Percentiles rank a stretch among this genome's conserved stretches.
Evolutionary conservation across 1,140 invertebrate genomes (phyloP).

Genomic region (Drosophila chauvacae): DNA sequence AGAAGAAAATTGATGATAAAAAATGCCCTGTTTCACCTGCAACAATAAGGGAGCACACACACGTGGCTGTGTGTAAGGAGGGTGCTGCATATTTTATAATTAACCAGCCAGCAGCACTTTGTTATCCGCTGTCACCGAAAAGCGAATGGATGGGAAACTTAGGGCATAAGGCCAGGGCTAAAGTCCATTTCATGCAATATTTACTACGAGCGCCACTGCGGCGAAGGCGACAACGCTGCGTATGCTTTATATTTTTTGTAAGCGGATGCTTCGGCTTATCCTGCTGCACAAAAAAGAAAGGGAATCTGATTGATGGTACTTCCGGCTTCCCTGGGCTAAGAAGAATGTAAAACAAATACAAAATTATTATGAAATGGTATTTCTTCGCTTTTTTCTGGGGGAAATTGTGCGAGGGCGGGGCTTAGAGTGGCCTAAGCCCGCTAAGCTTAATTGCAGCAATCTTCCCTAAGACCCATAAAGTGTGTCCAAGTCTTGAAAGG

Average conservation of each 20-base stretch:
- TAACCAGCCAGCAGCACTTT: constrained; percentile 44
- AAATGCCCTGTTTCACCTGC: constrained; percentile 49
- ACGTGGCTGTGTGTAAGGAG: background rate
- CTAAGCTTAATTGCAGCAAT: constrained; percentile 4
- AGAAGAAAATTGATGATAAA: constrained; percentile 63
- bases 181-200: constrained; percentile 21
- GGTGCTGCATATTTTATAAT: constrained; percentile 65
- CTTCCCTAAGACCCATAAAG: background rate
- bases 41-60: constrained; percentile 12
- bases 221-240: constrained; percentile 20
- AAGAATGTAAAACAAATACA: constrained; percentile 17
- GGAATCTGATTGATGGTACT: constrained; percentile 43
- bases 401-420: background rate
- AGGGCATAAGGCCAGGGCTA: constrained; percentile 13
- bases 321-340: constrained; percentile 12
- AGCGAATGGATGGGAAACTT: constrained; percentile 17
- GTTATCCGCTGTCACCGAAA: constrained; percentile 41
- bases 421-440: background rate
- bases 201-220: constrained; percentile 2
- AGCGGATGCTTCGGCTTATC: background rate
- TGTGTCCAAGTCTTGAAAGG: background rate
- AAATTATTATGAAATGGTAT: constrained; percentile 9
- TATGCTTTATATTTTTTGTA: constrained; percentile 31
- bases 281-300: background rate
- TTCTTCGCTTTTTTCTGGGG: background rate